Percentiles rank a stretch among this genome's conserved stretches.
Conservation (phyloP, 2,797 vertebrate genomes). For the Gymnothorax javanicus region DNA sequence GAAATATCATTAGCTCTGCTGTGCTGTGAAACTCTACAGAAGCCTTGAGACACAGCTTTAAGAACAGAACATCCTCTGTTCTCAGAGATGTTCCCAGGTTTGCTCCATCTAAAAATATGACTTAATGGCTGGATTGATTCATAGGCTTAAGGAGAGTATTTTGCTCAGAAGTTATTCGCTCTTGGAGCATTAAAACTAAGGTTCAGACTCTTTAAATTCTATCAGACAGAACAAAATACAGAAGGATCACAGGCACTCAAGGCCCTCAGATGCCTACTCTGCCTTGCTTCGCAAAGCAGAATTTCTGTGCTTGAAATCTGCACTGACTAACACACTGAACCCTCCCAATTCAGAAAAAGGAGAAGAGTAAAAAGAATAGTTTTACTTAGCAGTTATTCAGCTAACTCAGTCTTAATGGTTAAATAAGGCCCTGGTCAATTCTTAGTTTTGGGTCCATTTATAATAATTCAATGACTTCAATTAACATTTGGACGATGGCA, state of each 20-base stretch:
- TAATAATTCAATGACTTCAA: too few relatives aligned
- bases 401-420: too few relatives aligned
- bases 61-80: neutral
- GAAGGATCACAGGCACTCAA: neutral
- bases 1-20: neutral
- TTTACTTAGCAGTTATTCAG: too few relatives aligned
- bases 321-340: too few relatives aligned
- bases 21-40: neutral
- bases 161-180: neutral
- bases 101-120: neutral
- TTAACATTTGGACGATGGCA: too few relatives aligned
- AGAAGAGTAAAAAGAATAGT: too few relatives aligned
- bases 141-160: neutral
- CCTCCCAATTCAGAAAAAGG: too few relatives aligned
- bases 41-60: neutral
- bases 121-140: neutral
- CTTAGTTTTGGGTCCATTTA: too few relatives aligned
- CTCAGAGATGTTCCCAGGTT: neutral
- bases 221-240: neutral
- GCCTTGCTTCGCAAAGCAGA: neutral
- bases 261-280: neutral
- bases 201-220: neutral
- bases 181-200: neutral
- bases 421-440: too few relatives aligned
- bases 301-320: too few relatives aligned